Evolutionary conservation across 2,113 vertebrate genomes (phyloP), one percentile per base, ranked within the genome.

Genomic region (Talpa occidentalis): DNA sequence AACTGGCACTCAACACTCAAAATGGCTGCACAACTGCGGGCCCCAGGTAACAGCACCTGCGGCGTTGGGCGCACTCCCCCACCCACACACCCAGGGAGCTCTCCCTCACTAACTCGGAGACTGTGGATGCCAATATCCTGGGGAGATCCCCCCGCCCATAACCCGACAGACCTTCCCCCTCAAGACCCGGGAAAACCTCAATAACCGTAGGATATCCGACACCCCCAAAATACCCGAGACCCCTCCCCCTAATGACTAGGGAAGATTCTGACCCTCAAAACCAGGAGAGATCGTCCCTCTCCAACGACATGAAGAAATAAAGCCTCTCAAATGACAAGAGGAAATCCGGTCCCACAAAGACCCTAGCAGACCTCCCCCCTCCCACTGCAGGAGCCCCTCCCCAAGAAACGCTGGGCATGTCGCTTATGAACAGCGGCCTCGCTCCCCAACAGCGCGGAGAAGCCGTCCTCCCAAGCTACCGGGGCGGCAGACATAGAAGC

Each of bases 21-120:
- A 86, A 97, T 97, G 97, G 97, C 96, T 94, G 94, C 95, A 92
- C 73, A 28, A n/a, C 69, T 56, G 81, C 60, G 7, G n/a, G 89
- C n/a, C 40, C 47, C 85, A 94, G 95, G 94, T 96, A 90, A 59
- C 35, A 42, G 69, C 30, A 92, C 94, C 91, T 91, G 93, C 73
- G 69, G 54, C 21, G 22, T 19, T 14, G 54, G 66, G 59, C 21
- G 35, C 78, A 72, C 66, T 21, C 85, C 82, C 47, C n/a, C 54
- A 56, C n/a, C 64, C 59, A 11, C 72, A 83, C 37, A 42, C 47
- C 78, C 54, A 16, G 2, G 40, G 40, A 84, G 49, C 72, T 17
- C 9, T 9, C 72, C n/a, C 54, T 15, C 44, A 6, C 21, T 11
- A 37, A 81, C n/a, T 22, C 2, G 11, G 64, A 66, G n/a, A 32